Percentiles rank a stretch among this genome's conserved stretches.
Evolutionary conservation across 1,140 invertebrate species (phyloP).

Genomic region (Diorhabda sublineata): DNA sequence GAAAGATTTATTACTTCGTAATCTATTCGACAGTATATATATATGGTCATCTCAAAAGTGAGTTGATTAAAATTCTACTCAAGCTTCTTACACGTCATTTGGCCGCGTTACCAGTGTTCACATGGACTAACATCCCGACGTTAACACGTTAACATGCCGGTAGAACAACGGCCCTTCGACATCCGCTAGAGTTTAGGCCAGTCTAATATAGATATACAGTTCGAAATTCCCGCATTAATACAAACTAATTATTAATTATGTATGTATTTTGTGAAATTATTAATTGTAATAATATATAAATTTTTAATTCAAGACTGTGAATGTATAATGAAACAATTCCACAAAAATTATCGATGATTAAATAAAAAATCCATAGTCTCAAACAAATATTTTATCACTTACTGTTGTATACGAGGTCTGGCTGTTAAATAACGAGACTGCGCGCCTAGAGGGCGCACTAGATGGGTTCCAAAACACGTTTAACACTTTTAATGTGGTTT

Average conservation of each 20-base stretch:
- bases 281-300: too few relatives aligned
- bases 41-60: constrained; percentile 11
- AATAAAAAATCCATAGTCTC: too few relatives aligned
- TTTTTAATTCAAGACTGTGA: too few relatives aligned
- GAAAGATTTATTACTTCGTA: background rate
- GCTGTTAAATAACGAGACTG: too few relatives aligned
- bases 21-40: background rate
- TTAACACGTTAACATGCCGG: constrained; percentile 16
- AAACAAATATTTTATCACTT: too few relatives aligned
- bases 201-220: background rate
- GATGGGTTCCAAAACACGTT: too few relatives aligned
- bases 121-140: constrained; percentile 12
- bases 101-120: constrained; percentile 18
- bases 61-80: constrained; percentile 20
- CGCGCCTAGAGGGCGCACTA: too few relatives aligned
- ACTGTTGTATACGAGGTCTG: too few relatives aligned
- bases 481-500: too few relatives aligned
- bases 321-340: too few relatives aligned
- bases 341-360: too few relatives aligned
- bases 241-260: background rate
- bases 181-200: background rate
- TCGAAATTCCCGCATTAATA: background rate
- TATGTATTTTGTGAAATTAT: too few relatives aligned
- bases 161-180: background rate
- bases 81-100: constrained; percentile 23